Evolutionary conservation across 2,113 vertebrate species (phyloP).

Genomic region (Colossoma macropomum): DNA sequence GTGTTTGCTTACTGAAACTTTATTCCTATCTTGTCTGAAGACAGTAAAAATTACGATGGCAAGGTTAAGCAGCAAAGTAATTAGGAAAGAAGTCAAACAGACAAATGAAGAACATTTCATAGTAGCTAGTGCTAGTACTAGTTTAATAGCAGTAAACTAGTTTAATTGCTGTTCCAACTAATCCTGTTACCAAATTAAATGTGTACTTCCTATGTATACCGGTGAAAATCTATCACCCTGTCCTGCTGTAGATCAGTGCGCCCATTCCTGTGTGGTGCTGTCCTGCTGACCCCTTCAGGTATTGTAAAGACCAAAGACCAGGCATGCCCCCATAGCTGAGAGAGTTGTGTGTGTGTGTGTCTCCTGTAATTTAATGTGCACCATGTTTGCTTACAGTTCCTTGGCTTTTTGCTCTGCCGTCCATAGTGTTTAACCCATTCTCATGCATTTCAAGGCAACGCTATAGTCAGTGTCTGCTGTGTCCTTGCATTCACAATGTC

Average conservation of each 20-base stretch:
- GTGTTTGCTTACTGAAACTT: too few species aligned
- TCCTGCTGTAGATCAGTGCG: neutral
- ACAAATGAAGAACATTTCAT: too few species aligned
- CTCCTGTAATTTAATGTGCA: slow-evolving; percentile 16
- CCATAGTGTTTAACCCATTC: slow-evolving; percentile 18
- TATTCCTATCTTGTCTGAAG: too few species aligned
- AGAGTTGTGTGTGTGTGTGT: slow-evolving; percentile 8
- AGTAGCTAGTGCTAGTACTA: too few species aligned
- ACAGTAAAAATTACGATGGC: too few species aligned
- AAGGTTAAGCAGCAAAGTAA: too few species aligned
- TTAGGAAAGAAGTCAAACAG: too few species aligned
- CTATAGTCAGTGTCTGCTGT: neutral
- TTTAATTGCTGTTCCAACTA: too few species aligned
- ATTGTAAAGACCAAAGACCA: slow-evolving; percentile 42
- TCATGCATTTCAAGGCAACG: neutral
- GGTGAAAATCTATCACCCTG: neutral
- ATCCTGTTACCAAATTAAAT: too few species aligned
- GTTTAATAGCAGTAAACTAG: too few species aligned
- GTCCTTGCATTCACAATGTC: neutral
- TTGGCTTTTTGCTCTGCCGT: neutral
- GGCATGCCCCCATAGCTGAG: neutral
- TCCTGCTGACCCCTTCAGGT: slow-evolving; percentile 29
- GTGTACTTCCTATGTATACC: too few species aligned
- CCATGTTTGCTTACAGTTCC: neutral
- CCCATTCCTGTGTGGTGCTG: slow-evolving; percentile 10